phyloP scores from a whole-genome alignment of 2,797 vertebrate species.

The Onychomys torridus region DNA sequence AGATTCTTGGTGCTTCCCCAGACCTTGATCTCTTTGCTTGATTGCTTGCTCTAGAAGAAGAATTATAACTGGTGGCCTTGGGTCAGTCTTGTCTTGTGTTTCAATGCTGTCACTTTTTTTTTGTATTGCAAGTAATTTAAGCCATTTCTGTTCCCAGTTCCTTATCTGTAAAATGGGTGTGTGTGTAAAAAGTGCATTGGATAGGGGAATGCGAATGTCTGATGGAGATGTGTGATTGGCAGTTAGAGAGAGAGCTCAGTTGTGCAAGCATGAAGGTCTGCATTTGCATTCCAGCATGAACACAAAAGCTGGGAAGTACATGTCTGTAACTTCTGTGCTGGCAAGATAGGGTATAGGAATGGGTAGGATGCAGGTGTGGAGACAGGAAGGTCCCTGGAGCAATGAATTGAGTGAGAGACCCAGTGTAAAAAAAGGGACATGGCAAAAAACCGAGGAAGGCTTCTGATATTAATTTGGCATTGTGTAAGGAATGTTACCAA shows the following conservation, averaged over 20 bases:
- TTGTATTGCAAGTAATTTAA: not conserved
- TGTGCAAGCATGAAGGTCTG: not conserved
- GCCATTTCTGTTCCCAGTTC: not conserved
- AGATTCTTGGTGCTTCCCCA: not conserved
- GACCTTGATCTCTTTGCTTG: not conserved
- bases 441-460: not conserved
- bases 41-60: not conserved
- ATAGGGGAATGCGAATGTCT: not conserved
- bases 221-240: not conserved
- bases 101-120: not conserved
- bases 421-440: not conserved
- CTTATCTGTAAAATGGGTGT: conserved; percentile 36
- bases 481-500: not conserved
- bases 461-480: not conserved
- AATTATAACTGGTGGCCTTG: not conserved
- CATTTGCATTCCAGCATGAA: not conserved
- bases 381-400: not conserved
- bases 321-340: not conserved
- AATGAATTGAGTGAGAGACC: not conserved
- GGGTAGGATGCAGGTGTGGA: not conserved
- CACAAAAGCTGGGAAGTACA: not conserved
- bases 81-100: not conserved
- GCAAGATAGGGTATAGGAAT: accelerated
- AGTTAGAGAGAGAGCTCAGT: not conserved
- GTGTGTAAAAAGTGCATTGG: not conserved